Percentiles rank a stretch among this genome's conserved stretches.
Conservation (phyloP, 1,140 invertebrate species). For the Drosophila simulans region DNA sequence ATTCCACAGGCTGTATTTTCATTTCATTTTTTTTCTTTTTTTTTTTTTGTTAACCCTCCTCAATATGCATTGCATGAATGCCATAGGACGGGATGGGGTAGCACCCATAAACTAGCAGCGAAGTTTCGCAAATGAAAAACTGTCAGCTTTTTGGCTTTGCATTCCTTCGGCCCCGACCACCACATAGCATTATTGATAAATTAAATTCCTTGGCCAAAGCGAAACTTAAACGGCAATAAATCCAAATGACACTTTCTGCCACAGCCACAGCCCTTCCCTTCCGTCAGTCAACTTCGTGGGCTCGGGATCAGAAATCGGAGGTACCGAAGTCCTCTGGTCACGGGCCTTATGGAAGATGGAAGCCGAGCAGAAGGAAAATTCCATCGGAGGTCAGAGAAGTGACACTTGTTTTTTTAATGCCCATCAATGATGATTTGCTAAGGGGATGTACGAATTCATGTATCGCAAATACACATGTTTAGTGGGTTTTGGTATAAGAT, state of each 20-base stretch:
- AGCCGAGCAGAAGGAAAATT: conserved; percentile 19
- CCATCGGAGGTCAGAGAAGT: conserved; percentile 29
- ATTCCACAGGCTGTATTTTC: background rate
- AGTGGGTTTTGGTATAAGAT: background rate
- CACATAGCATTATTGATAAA: conserved; percentile 67
- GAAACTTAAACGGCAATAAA: conserved; percentile 49
- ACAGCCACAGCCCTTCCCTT: background rate
- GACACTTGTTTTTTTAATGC: conserved; percentile 32
- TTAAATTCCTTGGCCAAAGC: conserved; percentile 62
- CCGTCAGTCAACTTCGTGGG: background rate
- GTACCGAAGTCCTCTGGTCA: conserved; percentile 24
- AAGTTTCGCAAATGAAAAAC: conserved; percentile 31
- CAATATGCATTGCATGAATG: conserved; percentile 54
- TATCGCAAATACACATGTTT: background rate
- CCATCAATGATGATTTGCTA: background rate
- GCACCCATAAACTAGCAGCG: background rate
- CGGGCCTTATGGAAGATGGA: conserved; percentile 11
- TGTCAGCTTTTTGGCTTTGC: conserved; percentile 37
- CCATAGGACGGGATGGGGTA: background rate
- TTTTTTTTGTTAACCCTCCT: conserved; percentile 3
- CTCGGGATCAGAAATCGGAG: conserved; percentile 3
- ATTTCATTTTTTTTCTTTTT: background rate
- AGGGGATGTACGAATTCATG: background rate
- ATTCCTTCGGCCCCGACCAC: conserved; percentile 19
- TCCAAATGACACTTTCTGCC: conserved; percentile 48